Evolutionary conservation across 2,797 vertebrate genomes (phyloP).

Genomic region (Botia kubotai): DNA sequence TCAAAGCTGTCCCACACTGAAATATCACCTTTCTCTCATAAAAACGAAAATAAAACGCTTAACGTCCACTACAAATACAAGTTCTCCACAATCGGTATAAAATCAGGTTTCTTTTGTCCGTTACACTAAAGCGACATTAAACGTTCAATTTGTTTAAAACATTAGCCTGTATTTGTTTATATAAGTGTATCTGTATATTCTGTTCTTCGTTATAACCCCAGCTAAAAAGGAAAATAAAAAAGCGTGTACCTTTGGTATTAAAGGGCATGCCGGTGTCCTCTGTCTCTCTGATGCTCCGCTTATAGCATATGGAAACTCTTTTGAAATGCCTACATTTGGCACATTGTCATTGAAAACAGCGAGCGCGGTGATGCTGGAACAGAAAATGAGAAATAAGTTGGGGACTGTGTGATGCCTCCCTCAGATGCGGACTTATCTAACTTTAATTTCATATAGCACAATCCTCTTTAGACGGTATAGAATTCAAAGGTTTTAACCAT

Average conservation of each 20-base stretch:
- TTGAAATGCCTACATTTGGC: slow-evolving; percentile 99
- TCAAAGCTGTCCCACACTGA: slow-evolving; percentile 43
- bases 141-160: slow-evolving; percentile 63
- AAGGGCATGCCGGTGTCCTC: slow-evolving; percentile 89
- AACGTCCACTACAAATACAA: slow-evolving; percentile 62
- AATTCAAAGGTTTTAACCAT: slow-evolving; percentile 92
- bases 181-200: slow-evolving; percentile 60
- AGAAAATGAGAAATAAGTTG: slow-evolving; percentile 99
- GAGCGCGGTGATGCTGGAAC: slow-evolving; percentile 96
- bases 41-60: slow-evolving; percentile 55
- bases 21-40: slow-evolving; percentile 50
- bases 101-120: slow-evolving; percentile 62
- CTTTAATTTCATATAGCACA: slow-evolving; percentile 99
- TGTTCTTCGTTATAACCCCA: slow-evolving; percentile 62
- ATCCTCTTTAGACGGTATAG: slow-evolving; percentile 97
- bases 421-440: slow-evolving; percentile 99
- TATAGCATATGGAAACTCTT: slow-evolving; percentile 99
- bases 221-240: slow-evolving; percentile 82
- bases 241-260: slow-evolving; percentile 93
- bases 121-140: slow-evolving; percentile 58
- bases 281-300: slow-evolving; percentile 94
- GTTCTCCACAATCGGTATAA: slow-evolving; percentile 56
- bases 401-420: slow-evolving; percentile 98
- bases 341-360: slow-evolving; percentile 99
- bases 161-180: slow-evolving; percentile 25